Evolutionary conservation across 2,888 invertebrate species (phyloP), one percentile per base, ranked within the genome.

Genomic region (Nesidiocoris tenuis): DNA sequence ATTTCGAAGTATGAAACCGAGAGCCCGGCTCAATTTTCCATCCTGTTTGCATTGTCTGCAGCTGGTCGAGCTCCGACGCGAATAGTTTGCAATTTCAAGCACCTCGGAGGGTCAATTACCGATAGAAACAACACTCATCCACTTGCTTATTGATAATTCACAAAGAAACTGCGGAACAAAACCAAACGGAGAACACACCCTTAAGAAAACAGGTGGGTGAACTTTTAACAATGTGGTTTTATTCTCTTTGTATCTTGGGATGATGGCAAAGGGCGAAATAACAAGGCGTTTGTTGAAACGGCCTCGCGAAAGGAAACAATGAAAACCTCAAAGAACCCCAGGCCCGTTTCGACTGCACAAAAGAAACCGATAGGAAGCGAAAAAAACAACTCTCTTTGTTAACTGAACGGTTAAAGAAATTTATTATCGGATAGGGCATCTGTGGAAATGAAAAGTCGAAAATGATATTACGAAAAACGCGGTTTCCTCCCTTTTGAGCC

Each of bases 241-340:
- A 39, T 39, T 39, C 12, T 39, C 39, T 39, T 39, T 39, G 39
- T 39, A 12, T 12, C 39, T 39, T 39, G 3, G n/a, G 39, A 39
- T 3, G 39, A 39, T 39, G 39, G 39, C 39, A 39, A 12, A 39
- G 39, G 39, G 39, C 39, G 39, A 39, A 39, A 39, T 39, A 39
- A 39, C 39, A 39, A 39, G 39, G 39, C 39, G 39, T 39, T 39
- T 39, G 39, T 63, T 22, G 63, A 22, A 63, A 63, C 19, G 63
- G 22, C 1, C n/a, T 21, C 19, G 22, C 63, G 22, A 63, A 22
- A 63, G 23, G 63, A 63, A 63, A 63, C 63, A 63, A 63, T 63
- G 63, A 63, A 63, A 63, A 19, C 21, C 63, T 63, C 63, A 63
- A 63, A 63, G 63, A 63, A 21, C 63, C 39, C 39, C 12, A 39